Conservation (phyloP, 2,797 vertebrate species). For the Syngnathus acus region DNA sequence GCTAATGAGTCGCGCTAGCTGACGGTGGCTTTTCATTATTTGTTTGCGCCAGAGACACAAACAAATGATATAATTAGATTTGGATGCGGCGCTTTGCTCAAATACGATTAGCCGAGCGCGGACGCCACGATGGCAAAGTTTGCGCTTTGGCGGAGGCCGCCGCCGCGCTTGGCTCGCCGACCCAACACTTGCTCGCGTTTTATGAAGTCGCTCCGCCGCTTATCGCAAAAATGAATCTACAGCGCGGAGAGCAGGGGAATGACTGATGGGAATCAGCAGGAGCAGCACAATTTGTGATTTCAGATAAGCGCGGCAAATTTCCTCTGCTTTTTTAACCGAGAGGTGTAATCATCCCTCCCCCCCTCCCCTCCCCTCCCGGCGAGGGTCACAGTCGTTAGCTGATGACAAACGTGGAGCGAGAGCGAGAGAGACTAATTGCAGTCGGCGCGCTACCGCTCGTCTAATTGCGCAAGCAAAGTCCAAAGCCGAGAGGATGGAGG, state of each 20-base stretch:
- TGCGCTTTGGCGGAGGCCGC: constrained; percentile 17
- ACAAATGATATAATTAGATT: constrained; percentile 70
- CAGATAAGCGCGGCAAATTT: constrained; percentile 43
- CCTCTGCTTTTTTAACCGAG: constrained; percentile 29
- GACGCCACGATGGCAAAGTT: constrained; percentile 50
- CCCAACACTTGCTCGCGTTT: constrained; percentile 25
- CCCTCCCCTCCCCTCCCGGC: constrained; percentile 10
- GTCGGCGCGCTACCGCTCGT: constrained; percentile 38
- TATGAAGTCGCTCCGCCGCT: constrained; percentile 46
- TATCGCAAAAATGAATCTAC: constrained; percentile 48
- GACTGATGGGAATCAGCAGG: constrained; percentile 39
- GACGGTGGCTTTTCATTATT: constrained; percentile 71
- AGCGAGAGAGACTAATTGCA: constrained; percentile 50
- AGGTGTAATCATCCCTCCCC: constrained; percentile 17
- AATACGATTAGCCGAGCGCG: constrained; percentile 33
- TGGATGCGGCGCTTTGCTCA: constrained; percentile 59
- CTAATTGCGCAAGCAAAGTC: constrained; percentile 53
- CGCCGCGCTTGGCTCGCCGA: constrained; percentile 29
- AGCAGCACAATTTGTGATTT: constrained; percentile 41
- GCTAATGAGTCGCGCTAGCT: constrained; percentile 69
- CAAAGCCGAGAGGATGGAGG: constrained; percentile 44
- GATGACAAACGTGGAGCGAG: constrained; percentile 38
- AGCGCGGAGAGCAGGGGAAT: constrained; percentile 36
- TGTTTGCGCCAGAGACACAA: constrained; percentile 64
- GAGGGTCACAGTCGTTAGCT: constrained; percentile 35